Percentiles rank a stretch among this genome's conserved stretches.
These are phyloP conservation scores for Pseudolaguvia tuberculata DNA, from an alignment of 2,113 vertebrate species.

Conservation along the genomic window DNA sequence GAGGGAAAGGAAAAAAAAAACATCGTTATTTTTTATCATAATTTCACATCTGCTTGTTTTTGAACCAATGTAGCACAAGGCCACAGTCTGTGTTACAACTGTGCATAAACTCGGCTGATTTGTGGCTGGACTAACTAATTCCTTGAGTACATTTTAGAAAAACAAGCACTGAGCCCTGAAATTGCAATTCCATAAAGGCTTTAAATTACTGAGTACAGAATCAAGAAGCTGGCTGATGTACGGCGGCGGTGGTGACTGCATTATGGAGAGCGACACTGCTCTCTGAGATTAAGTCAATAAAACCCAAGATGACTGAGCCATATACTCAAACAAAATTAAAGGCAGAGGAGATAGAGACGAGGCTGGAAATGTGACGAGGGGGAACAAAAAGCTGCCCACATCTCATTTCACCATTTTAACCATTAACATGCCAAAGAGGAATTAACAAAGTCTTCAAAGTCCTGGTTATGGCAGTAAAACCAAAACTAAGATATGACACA, in stretches of 20 bases:
- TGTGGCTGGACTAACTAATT: slow-evolving; percentile 99
- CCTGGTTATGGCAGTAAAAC: neutral
- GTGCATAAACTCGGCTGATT: slow-evolving; percentile 99
- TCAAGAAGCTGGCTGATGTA: slow-evolving; percentile 96
- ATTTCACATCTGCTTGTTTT: slow-evolving; percentile 99
- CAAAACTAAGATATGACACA: neutral
- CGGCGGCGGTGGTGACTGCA: slow-evolving; percentile 84
- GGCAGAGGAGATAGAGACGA: slow-evolving; percentile 60
- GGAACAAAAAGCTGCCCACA: slow-evolving; percentile 46
- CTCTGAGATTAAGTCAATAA: slow-evolving; percentile 95
- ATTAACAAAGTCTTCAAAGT: slow-evolving; percentile 42
- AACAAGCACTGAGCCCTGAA: slow-evolving; percentile 99
- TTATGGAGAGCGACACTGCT: slow-evolving; percentile 85
- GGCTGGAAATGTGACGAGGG: slow-evolving; percentile 31
- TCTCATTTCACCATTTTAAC: slow-evolving; percentile 62
- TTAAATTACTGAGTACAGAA: slow-evolving; percentile 99
- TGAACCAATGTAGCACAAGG: slow-evolving; percentile 99
- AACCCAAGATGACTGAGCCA: slow-evolving; percentile 90
- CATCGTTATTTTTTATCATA: slow-evolving; percentile 99
- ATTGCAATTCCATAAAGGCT: slow-evolving; percentile 99
- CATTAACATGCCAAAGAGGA: slow-evolving; percentile 54
- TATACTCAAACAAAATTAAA: slow-evolving; percentile 97
- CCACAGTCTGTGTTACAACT: slow-evolving; percentile 99
- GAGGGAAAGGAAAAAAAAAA: slow-evolving; percentile 75
- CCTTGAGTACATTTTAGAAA: slow-evolving; percentile 99